Conservation (phyloP, 2,888 invertebrate genomes). For the Nezara viridula region DNA sequence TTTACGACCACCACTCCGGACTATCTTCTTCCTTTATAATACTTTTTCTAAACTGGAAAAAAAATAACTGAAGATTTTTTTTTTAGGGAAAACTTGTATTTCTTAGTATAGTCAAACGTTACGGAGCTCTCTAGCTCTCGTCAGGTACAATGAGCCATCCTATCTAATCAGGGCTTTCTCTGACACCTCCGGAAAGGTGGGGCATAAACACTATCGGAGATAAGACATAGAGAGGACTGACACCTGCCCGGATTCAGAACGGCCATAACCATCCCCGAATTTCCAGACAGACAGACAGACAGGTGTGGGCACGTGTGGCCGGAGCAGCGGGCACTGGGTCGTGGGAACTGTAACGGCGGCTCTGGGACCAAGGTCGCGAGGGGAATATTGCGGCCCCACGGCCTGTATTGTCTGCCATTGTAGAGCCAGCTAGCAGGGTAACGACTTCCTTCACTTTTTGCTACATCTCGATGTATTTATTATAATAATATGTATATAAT, state of each 20-base stretch:
- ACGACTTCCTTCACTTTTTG: conserved; percentile 10
- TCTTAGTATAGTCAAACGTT: no score
- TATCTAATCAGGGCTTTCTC: no score
- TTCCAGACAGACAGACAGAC: not conserved
- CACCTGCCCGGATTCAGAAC: not conserved
- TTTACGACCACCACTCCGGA: no score
- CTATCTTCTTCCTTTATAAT: no score
- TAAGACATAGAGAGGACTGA: not conserved
- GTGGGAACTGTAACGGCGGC: conserved; percentile 13
- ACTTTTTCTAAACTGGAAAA: no score
- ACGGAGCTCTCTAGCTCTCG: no score
- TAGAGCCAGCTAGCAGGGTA: not conserved
- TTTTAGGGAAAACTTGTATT: no score
- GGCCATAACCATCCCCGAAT: not conserved
- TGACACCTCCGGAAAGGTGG: not conserved
- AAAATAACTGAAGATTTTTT: no score
- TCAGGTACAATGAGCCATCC: no score
- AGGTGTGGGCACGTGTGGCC: not conserved
- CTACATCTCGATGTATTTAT: not conserved
- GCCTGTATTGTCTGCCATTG: not conserved
- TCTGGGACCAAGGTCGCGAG: not conserved
- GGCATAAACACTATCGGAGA: not conserved
- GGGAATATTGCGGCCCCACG: not conserved
- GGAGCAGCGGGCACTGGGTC: not conserved
- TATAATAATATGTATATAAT: no score